Conservation (phyloP, 2,797 vertebrate species). For the Sciaenops ocellatus region DNA sequence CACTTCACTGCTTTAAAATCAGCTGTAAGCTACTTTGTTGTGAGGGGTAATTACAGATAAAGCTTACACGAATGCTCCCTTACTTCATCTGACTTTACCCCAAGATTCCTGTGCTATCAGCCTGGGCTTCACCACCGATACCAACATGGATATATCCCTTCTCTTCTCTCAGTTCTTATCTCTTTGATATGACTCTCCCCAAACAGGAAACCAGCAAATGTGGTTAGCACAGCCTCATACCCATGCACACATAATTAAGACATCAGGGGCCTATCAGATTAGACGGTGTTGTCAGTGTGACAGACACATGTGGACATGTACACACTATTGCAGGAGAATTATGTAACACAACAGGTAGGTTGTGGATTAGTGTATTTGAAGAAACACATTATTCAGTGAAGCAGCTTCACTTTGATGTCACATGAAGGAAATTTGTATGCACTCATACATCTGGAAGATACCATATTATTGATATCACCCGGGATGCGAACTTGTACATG, state of each 20-base stretch:
- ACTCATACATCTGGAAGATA: slow-evolving; percentile 32
- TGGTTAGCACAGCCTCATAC: slow-evolving; percentile 47
- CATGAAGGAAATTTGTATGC: slow-evolving; percentile 38
- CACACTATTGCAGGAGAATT: slow-evolving; percentile 59
- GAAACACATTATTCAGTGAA: slow-evolving; percentile 39
- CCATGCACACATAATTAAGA: slow-evolving; percentile 55
- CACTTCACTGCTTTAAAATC: not conserved
- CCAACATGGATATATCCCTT: slow-evolving; percentile 5
- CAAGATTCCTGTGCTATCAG: not conserved
- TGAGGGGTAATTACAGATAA: not conserved
- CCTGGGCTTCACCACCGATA: not conserved
- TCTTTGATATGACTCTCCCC: slow-evolving; percentile 38
- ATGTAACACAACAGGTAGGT: slow-evolving; percentile 52
- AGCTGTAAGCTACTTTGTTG: not conserved
- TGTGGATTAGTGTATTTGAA: slow-evolving; percentile 49
- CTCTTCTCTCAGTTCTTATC: slow-evolving; percentile 36
- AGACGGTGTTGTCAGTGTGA: slow-evolving; percentile 46
- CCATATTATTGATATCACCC: slow-evolving; percentile 19
- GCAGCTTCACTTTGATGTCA: slow-evolving; percentile 45
- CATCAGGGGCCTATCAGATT: slow-evolving; percentile 66
- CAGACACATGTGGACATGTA: slow-evolving; percentile 75
- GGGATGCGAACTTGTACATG: not conserved
- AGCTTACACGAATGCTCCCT: not conserved
- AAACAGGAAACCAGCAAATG: slow-evolving; percentile 75
- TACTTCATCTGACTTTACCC: not conserved